These are phyloP conservation scores for Botrylloides violaceus DNA, from an alignment of 23 tunicate genomes.

Conservation along the genomic window DNA sequence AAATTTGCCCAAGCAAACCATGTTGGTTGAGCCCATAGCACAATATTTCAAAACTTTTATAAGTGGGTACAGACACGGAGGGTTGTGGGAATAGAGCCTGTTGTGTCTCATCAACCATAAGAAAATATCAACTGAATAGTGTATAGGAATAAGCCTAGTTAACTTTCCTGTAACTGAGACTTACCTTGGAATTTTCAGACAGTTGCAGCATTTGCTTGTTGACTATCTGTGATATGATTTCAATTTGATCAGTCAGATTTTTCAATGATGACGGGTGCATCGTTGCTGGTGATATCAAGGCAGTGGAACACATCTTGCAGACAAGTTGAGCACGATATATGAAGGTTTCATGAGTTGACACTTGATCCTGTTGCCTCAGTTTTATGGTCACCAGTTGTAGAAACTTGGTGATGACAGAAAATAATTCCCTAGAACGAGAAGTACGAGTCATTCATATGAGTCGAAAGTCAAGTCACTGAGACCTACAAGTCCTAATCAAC, in stretches of 20 bases:
- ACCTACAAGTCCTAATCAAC: too few relatives aligned
- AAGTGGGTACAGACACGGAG: too few relatives aligned
- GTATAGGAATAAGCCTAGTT: too few relatives aligned
- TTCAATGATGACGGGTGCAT: background rate
- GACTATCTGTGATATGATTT: background rate
- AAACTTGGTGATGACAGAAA: background rate
- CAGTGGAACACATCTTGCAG: background rate
- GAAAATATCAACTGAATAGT: too few relatives aligned
- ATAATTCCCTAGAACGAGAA: background rate
- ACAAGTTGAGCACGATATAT: background rate
- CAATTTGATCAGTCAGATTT: background rate
- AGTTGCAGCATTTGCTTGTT: background rate
- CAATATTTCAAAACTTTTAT: too few relatives aligned
- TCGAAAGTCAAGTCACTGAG: background rate
- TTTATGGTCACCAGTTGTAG: background rate
- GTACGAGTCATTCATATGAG: background rate
- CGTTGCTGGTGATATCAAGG: background rate
- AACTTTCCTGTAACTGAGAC: background rate
- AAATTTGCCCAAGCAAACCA: too few relatives aligned
- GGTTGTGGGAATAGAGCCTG: too few relatives aligned
- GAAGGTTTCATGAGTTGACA: background rate
- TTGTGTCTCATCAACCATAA: too few relatives aligned
- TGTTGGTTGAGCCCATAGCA: too few relatives aligned
- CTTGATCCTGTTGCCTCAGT: background rate
- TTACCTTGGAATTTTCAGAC: background rate